phyloP scores from a whole-genome alignment of 1,140 invertebrate species.

The Anoplolepis gracilipes region DNA sequence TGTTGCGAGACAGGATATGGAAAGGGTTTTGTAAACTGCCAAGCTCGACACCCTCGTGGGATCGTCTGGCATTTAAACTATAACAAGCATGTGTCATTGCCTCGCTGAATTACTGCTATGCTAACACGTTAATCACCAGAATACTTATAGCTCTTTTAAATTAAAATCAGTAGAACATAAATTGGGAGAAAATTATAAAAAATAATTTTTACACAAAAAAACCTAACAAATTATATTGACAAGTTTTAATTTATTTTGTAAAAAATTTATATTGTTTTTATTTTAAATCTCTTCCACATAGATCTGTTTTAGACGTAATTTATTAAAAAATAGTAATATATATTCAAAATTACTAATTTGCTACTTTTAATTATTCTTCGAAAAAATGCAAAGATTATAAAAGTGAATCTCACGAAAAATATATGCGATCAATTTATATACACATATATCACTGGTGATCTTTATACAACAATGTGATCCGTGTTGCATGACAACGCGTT shows the following conservation, averaged over 20 bases:
- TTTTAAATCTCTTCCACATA: neutral
- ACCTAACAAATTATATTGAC: neutral
- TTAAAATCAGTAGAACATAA: neutral
- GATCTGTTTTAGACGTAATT: neutral
- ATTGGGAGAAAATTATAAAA: neutral
- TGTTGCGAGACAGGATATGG: slow-evolving; percentile 1
- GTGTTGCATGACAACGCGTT: neutral
- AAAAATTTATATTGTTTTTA: slow-evolving; percentile 1
- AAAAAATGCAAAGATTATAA: neutral
- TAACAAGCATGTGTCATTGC: neutral
- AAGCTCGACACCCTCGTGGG: neutral
- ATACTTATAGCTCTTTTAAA: neutral
- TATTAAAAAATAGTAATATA: neutral
- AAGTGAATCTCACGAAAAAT: neutral
- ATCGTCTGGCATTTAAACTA: neutral
- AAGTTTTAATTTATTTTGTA: neutral
- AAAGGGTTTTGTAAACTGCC: slow-evolving; percentile 49
- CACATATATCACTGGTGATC: no score
- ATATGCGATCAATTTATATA: neutral
- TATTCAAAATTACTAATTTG: neutral
- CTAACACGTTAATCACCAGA: neutral
- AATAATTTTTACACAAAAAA: neutral
- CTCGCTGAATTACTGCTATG: neutral
- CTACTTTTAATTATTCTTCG: neutral
- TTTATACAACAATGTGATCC: neutral